phyloP scores from a whole-genome alignment of 2,888 invertebrate species.

The Bombyx huttoni region DNA sequence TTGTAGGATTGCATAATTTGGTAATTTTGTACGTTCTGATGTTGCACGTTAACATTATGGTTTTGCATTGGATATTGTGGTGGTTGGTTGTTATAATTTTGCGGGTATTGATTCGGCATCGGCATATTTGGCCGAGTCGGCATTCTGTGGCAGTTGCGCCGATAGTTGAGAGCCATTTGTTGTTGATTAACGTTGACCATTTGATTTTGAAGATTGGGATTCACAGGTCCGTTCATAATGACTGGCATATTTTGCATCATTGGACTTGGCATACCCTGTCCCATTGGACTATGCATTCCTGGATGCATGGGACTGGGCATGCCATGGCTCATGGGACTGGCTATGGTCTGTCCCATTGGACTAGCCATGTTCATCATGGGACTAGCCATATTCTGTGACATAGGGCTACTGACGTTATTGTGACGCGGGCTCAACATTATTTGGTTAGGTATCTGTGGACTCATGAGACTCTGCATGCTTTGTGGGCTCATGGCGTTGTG shows the following conservation, averaged over 20 bases:
- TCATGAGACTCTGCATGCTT: slow-evolving; percentile 59
- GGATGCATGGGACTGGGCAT: slow-evolving; percentile 62
- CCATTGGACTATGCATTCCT: slow-evolving; percentile 55
- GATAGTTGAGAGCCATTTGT: slow-evolving; percentile 33
- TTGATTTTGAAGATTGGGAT: slow-evolving; percentile 34
- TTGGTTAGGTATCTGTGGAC: slow-evolving; percentile 60
- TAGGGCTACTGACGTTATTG: slow-evolving; percentile 42
- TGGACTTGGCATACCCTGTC: slow-evolving; percentile 49
- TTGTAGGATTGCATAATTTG: slow-evolving; percentile 53
- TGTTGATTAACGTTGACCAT: slow-evolving; percentile 29
- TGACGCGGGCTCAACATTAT: slow-evolving; percentile 62
- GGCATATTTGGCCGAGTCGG: slow-evolving; percentile 44
- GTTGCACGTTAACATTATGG: slow-evolving; percentile 38
- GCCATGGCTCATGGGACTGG: slow-evolving; percentile 56
- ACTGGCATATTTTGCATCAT: slow-evolving; percentile 59
- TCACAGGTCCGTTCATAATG: slow-evolving; percentile 43
- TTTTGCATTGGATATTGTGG: slow-evolving; percentile 46
- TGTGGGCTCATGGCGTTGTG: slow-evolving; percentile 65
- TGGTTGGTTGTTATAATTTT: slow-evolving; percentile 41
- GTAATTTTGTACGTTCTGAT: slow-evolving; percentile 51
- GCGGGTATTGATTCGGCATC: slow-evolving; percentile 46
- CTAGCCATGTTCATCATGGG: slow-evolving; percentile 47
- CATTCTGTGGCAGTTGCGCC: slow-evolving; percentile 41
- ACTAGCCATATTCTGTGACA: slow-evolving; percentile 47
- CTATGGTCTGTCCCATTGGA: slow-evolving; percentile 37